A percentile compares a stretch with the other conserved stretches of the same genome.
Evolutionary conservation across 2,797 vertebrate species (phyloP).

Genomic region (Crenichthys baileyi): DNA sequence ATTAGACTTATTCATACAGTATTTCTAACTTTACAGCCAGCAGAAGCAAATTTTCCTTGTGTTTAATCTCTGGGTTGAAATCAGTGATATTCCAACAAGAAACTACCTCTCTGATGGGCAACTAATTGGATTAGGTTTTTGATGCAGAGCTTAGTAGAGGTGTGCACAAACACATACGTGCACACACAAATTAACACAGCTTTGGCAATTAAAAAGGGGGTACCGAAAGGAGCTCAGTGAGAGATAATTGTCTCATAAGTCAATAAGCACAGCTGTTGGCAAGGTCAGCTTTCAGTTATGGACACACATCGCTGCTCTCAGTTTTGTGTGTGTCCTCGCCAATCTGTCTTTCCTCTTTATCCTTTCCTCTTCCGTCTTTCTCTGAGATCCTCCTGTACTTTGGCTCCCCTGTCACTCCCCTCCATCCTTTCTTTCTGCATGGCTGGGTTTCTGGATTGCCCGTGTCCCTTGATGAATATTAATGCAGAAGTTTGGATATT

Average conservation of each 20-base stretch:
- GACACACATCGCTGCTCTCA: slow-evolving; percentile 40
- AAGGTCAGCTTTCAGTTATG: slow-evolving; percentile 81
- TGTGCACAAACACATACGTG: slow-evolving; percentile 5
- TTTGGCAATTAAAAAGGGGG: slow-evolving; percentile 64
- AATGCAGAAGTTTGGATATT: slow-evolving; percentile 73
- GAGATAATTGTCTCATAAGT: slow-evolving; percentile 83
- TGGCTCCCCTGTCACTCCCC: slow-evolving; percentile 40
- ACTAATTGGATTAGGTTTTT: slow-evolving; percentile 45
- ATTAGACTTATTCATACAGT: background rate
- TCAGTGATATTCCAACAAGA: background rate
- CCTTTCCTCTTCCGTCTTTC: background rate
- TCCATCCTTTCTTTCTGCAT: slow-evolving; percentile 63
- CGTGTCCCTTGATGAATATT: slow-evolving; percentile 74
- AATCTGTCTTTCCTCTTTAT: slow-evolving; percentile 25
- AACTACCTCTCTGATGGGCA: slow-evolving; percentile 39
- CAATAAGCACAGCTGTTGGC: slow-evolving; percentile 82
- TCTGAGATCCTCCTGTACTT: slow-evolving; percentile 43
- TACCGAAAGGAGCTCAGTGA: slow-evolving; percentile 62
- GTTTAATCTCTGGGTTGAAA: background rate
- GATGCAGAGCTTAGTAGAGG: background rate
- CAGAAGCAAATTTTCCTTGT: background rate
- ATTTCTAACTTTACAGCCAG: background rate
- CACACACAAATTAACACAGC: slow-evolving; percentile 42
- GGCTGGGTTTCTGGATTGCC: slow-evolving; percentile 63
- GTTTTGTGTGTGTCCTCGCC: slow-evolving; percentile 38